Evolutionary conservation across 2,113 vertebrate genomes (phyloP), one percentile per base, ranked within the genome.

Genomic region (Plotosus lineatus): DNA sequence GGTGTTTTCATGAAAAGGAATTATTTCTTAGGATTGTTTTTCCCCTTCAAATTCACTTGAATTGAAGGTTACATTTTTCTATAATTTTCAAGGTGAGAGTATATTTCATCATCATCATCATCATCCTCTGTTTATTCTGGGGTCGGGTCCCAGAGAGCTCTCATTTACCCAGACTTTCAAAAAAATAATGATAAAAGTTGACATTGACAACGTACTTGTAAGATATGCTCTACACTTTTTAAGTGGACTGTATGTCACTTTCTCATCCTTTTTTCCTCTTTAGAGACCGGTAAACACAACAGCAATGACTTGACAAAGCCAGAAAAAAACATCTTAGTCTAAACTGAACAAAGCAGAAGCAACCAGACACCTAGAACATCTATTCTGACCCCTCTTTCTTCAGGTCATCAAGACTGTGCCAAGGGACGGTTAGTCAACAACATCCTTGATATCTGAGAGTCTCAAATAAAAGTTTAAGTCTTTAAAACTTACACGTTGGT

Each of bases 361-460:
- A 81, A 85, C 38, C 8, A 31, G 74, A 83, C 68, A 61, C 81
- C 51, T 31, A 53, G 17, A 74, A 66, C 60, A 73, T 75, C 60
- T 36, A 5, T 42, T 6, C 17, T 50, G 63, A 86, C 61, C 78
- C 58, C 48, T 31, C n/a, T 63, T 28, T n/a, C 72, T 56, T 75
- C 6, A 71, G 56, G 77, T 40, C 61, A 55, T 53, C 61, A 58
- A 65, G 19, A 78, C n/a, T 50, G 10, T 12, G 50, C 51, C 79
- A 77, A 51, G 38, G 38, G 7, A 17, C 60, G 51, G 74, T 78
- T 79, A 71, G 53, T 85, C 79, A 74, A 17, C 60, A 74, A 53
- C 71, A 78, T 81, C 38, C 56, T 60, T 68, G 75, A 82, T 78
- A 82, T 82, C 31, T 21, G 14, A 75, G 68, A 75, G 58, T 50